Conservation (phyloP, 2,888 invertebrate genomes). For the Bedellia somnulentella region DNA sequence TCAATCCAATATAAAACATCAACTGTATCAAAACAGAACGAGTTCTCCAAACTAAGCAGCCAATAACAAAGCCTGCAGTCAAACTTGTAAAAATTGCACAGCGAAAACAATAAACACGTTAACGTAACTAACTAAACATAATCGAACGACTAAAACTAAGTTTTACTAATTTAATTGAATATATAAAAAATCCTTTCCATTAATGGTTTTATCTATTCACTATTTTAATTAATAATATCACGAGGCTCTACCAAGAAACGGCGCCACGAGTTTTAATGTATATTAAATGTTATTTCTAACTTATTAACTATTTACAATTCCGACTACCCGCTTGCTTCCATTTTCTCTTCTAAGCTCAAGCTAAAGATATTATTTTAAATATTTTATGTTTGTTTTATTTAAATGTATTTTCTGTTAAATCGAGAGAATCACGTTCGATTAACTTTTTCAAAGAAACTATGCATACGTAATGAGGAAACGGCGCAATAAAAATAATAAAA, state of each 20-base stretch:
- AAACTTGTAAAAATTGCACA: slow-evolving; percentile 46
- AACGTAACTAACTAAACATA: slow-evolving; percentile 27
- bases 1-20: too few species aligned
- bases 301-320: slow-evolving; percentile 53
- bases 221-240: slow-evolving; percentile 58
- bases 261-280: slow-evolving; percentile 42
- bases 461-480: too few species aligned
- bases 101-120: slow-evolving; percentile 53
- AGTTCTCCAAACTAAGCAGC: slow-evolving; percentile 26
- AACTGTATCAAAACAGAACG: too few species aligned
- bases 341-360: slow-evolving; percentile 38
- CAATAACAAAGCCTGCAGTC: slow-evolving; percentile 27
- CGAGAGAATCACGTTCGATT: too few species aligned
- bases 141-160: slow-evolving; percentile 44
- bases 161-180: slow-evolving; percentile 58
- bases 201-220: slow-evolving; percentile 58
- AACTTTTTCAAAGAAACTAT: background rate
- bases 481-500: slow-evolving; percentile 47
- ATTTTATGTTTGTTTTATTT: slow-evolving; percentile 2
- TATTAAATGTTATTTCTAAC: slow-evolving; percentile 35
- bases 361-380: slow-evolving; percentile 25
- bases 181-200: slow-evolving; percentile 58
- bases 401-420: slow-evolving; percentile 1
- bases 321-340: slow-evolving; percentile 46
- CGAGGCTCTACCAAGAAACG: slow-evolving; percentile 47